Evolutionary conservation across 2,888 invertebrate species (phyloP).

Genomic region (Cordilura impudica): DNA sequence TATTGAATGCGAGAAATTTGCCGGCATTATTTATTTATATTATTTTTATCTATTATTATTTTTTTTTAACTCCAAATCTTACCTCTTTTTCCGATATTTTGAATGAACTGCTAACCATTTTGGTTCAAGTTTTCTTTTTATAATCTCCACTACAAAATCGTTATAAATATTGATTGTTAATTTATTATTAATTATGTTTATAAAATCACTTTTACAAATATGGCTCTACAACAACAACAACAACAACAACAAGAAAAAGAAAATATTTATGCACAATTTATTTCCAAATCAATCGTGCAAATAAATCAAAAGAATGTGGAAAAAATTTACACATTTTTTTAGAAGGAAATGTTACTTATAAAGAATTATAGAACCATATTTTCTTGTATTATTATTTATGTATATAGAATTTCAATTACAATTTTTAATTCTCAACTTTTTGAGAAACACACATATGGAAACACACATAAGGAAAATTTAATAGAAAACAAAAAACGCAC

Average conservation of each 20-base stretch:
- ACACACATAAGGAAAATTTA: background rate
- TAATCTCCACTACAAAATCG: background rate
- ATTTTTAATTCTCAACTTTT: no score
- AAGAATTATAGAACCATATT: background rate
- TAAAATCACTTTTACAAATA: conserved; percentile 8
- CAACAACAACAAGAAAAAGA: conserved; percentile 28
- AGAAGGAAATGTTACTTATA: background rate
- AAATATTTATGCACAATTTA: background rate
- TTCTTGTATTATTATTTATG: no score
- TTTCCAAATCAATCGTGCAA: no score
- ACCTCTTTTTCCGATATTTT: conserved; percentile 69
- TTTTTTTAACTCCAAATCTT: conserved; percentile 60
- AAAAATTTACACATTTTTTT: background rate
- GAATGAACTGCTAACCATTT: conserved; percentile 70
- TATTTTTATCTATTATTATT: no score
- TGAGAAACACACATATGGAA: no score
- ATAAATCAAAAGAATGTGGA: no score
- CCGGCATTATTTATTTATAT: no score
- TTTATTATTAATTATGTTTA: conserved; percentile 9
- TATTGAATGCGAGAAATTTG: no score
- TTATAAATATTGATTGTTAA: conserved; percentile 1
- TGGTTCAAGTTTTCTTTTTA: conserved; percentile 20
- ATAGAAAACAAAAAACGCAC: background rate
- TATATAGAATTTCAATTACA: no score
- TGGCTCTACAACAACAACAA: conserved; percentile 19